These are phyloP conservation scores for Parapristionchus giblindavisi DNA, from an alignment of 2,888 invertebrate species.

Conservation along the genomic window DNA sequence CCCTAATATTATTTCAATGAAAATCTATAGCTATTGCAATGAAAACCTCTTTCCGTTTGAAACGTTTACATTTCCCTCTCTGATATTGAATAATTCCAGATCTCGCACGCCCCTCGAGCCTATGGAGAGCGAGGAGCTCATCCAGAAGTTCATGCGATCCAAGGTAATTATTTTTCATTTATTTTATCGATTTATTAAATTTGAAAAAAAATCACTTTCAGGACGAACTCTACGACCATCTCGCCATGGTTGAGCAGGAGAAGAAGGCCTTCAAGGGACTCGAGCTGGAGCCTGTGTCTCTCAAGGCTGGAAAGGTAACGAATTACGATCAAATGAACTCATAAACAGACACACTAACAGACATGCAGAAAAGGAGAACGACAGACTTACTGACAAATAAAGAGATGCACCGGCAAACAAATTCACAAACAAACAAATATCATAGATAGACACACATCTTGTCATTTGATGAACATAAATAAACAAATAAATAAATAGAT, in stretches of 20 bases:
- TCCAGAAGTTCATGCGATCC: constrained; percentile 67
- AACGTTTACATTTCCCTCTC: neutral
- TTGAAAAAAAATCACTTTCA: neutral
- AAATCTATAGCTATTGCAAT: neutral
- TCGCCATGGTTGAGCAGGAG: constrained; percentile 51
- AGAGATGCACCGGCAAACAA: no score
- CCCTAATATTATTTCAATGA: neutral
- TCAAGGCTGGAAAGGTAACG: constrained; percentile 61
- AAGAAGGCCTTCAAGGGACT: constrained; percentile 63
- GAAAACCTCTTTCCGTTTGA: neutral
- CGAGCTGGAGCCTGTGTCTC: constrained; percentile 61
- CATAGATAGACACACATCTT: no score
- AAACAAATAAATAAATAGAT: neutral
- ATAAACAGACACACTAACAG: no score
- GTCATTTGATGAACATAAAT: neutral
- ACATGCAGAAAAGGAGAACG: neutral
- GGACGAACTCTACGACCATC: constrained; percentile 36
- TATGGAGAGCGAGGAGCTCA: constrained; percentile 68
- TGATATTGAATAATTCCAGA: constrained; percentile 35
- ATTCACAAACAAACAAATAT: no score
- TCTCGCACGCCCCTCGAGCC: constrained; percentile 64
- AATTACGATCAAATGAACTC: neutral
- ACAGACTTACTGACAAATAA: neutral
- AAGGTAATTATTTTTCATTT: constrained; percentile 41
- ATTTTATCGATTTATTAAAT: no score